Evolutionary conservation across 2,797 vertebrate species (phyloP), one percentile per base, ranked within the genome.

Genomic region (Pempheris klunzingeri): DNA sequence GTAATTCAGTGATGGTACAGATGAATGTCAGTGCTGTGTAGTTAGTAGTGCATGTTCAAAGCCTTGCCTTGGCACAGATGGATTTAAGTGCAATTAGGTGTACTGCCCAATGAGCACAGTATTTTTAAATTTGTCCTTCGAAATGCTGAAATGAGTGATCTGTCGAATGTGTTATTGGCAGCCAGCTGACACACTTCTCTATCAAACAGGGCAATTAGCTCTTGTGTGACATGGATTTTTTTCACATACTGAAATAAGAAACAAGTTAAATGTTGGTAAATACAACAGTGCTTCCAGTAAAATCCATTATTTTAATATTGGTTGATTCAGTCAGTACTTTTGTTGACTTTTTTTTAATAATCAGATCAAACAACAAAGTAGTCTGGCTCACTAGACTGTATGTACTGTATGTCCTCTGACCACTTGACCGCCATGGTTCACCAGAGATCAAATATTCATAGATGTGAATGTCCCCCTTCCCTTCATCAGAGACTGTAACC

Each of bases 71-170:
- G 55, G 78, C 79, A 85, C 78, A 77, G 44, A 43, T 81, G 80
- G 68, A 83, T 77, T 78, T 60, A 92, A 91, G 91, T 93, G 89
- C 91, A 93, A 90, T 93, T 90, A 79, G 80, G 55, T 89, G 66
- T 77, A 82, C 68, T 67, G 64, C 76, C 82, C 81, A 61, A 26
- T 71, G 30, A 85, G 71, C 82, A 86, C 77, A 88, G 36, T 66
- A 60, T 75, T 71, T 71, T 58, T 36, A 84, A 61, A 78, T 66
- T 17, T 57, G 63, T 77, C 55, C 55, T 71, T 67, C 3, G 2
- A 63, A 77, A 82, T 73, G 73, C 68, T 61, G 50, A 58, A 82
- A 44, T 34, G 38, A 55, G 55, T 79, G 57, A 74, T 79, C 57
- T 74, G 44, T 73, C 61, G 60, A 57, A 34, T 36, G 69, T 67